These are phyloP conservation scores for Chaitophorus viminalis DNA, from an alignment of 2,888 invertebrate species.

Conservation along the genomic window DNA sequence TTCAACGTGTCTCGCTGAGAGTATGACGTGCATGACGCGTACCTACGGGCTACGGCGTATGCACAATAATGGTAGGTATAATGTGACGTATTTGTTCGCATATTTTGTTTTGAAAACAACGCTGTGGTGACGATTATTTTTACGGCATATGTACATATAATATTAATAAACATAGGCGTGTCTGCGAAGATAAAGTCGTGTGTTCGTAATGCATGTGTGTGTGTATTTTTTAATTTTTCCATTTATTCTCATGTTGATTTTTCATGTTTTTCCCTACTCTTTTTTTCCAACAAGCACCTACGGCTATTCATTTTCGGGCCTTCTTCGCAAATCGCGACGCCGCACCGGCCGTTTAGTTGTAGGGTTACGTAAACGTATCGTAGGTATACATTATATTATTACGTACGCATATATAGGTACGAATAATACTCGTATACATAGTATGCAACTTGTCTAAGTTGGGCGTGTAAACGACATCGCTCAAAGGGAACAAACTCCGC, in stretches of 20 bases:
- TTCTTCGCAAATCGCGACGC: slow-evolving; percentile 1
- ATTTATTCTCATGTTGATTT: not conserved
- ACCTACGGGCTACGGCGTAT: not conserved
- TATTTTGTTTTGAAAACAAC: slow-evolving; percentile 25
- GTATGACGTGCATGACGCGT: not conserved
- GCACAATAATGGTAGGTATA: not conserved
- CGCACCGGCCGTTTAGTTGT: not conserved
- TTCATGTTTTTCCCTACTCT: not conserved
- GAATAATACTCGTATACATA: not conserved
- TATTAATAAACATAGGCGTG: slow-evolving; percentile 25
- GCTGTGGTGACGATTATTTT: not conserved
- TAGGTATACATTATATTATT: too few species aligned
- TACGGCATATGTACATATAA: not conserved
- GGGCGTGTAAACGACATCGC: not conserved
- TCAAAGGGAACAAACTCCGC: not conserved
- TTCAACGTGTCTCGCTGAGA: not conserved
- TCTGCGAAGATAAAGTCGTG: not conserved
- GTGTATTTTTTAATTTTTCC: not conserved
- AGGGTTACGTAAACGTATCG: not conserved
- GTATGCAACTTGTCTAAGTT: not conserved
- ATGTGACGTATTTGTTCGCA: slow-evolving; percentile 20
- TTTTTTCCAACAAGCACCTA: not conserved
- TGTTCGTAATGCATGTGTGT: not conserved
- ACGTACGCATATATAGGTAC: not conserved
- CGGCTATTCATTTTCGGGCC: slow-evolving; percentile 4